Evolutionary conservation across 2,888 invertebrate genomes (phyloP).

Genomic region (Hydraecia micacea): DNA sequence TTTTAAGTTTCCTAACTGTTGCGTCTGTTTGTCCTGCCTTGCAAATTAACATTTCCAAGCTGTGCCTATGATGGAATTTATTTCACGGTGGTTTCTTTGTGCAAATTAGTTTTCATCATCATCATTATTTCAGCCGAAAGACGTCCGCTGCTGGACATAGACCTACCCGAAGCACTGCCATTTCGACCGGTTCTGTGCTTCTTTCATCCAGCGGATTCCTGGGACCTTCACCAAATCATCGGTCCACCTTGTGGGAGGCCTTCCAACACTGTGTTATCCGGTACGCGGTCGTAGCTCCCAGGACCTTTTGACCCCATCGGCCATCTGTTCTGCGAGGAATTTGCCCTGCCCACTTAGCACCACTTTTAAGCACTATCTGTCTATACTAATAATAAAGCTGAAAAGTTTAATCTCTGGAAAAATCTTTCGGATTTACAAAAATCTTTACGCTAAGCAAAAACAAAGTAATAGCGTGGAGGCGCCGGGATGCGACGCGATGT

Average conservation of each 20-base stretch:
- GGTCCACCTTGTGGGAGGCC: background rate
- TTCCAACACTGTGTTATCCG: background rate
- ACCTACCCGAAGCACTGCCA: background rate
- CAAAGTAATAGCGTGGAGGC: too few species aligned
- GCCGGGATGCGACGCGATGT: too few species aligned
- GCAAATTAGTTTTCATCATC: background rate
- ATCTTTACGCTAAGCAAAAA: too few species aligned
- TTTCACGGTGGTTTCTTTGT: background rate
- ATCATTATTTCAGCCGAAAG: background rate
- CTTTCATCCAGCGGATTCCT: background rate
- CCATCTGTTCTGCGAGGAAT: background rate
- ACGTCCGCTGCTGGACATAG: background rate
- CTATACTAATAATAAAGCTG: background rate
- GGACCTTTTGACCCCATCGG: background rate
- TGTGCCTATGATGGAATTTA: background rate
- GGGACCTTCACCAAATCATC: background rate
- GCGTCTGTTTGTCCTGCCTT: conserved; percentile 2
- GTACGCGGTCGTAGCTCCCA: background rate
- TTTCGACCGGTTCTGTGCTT: background rate
- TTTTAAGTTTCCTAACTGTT: background rate
- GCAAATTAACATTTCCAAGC: background rate
- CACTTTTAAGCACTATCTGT: background rate
- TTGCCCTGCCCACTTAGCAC: background rate
- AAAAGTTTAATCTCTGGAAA: background rate
- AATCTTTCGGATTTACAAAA: too few species aligned